Percentiles rank a stretch among this genome's conserved stretches.
These are phyloP conservation scores for Proisotoma minuta DNA, from an alignment of 2,888 invertebrate species.

Conservation along the genomic window DNA sequence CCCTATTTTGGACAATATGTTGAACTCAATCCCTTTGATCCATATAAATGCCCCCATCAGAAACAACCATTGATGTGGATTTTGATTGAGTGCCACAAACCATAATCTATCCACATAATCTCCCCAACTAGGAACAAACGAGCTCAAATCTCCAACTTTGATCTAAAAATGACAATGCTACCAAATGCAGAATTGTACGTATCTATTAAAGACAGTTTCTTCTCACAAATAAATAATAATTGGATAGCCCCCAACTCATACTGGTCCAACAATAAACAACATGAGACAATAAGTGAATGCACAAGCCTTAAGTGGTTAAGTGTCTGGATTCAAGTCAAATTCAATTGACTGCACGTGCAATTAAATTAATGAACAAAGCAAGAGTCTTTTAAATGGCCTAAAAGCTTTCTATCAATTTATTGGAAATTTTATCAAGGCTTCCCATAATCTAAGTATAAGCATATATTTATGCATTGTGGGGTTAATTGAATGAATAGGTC, in stretches of 20 bases:
- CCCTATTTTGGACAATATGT: neutral
- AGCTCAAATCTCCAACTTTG: slow-evolving; percentile 2
- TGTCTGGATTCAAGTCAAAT: slow-evolving; percentile 14
- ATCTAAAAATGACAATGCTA: slow-evolving; percentile 1
- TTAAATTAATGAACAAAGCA: slow-evolving; percentile 15
- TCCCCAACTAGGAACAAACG: neutral
- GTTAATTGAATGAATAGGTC: neutral
- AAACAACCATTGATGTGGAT: slow-evolving; percentile 4
- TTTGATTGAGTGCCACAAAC: slow-evolving; percentile 11
- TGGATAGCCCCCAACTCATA: no score
- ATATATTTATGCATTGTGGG: no score
- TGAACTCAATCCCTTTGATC: slow-evolving; percentile 3
- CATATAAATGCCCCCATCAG: slow-evolving; percentile 5
- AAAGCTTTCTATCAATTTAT: neutral
- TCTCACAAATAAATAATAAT: no score
- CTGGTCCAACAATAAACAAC: neutral
- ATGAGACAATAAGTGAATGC: neutral
- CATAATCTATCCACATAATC: neutral
- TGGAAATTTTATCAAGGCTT: neutral
- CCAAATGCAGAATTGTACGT: no score
- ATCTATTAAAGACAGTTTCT: no score
- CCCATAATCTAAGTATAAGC: no score
- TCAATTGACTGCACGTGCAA: slow-evolving; percentile 34
- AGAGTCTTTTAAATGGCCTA: neutral
- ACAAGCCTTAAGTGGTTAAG: slow-evolving; percentile 2